A percentile compares a stretch with the other conserved stretches of the same genome.
phyloP scores from a whole-genome alignment of 2,797 vertebrate genomes.

The Sebastes steindachneri region DNA sequence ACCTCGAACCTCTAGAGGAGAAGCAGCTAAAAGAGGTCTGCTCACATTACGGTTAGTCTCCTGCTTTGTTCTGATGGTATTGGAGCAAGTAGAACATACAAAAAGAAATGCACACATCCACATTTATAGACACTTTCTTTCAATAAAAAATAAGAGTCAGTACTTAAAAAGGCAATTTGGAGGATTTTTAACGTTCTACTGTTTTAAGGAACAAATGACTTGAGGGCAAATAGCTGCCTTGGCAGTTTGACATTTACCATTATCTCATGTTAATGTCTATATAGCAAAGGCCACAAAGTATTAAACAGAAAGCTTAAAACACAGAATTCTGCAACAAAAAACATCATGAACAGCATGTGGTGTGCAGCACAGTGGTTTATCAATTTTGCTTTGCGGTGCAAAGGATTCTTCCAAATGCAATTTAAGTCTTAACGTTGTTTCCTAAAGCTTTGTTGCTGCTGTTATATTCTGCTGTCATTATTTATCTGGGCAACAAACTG shows the following conservation, averaged over 20 bases:
- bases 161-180: not conserved
- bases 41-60: not conserved
- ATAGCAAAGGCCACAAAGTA: not conserved
- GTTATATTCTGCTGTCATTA: conserved; percentile 36
- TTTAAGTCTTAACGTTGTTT: conserved; percentile 23
- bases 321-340: conserved; percentile 4
- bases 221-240: not conserved
- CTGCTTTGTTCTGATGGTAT: not conserved
- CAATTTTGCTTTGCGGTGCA: conserved; percentile 12
- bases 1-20: too few relatives aligned
- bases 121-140: not conserved
- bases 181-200: not conserved
- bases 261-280: not conserved
- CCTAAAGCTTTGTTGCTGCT: conserved; percentile 36
- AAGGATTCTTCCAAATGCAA: conserved; percentile 24
- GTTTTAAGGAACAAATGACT: not conserved
- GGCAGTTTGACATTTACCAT: not conserved
- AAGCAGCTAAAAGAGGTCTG: too few relatives aligned
- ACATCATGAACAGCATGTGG: not conserved
- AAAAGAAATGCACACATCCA: not conserved
- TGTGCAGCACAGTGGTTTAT: conserved; percentile 14
- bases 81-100: not conserved
- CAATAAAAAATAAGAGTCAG: not conserved
- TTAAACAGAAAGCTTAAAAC: conserved; percentile 2
- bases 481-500: conserved; percentile 42